Conservation (phyloP, 2,113 vertebrate species). For the Misgurnus mizolepis region DNA sequence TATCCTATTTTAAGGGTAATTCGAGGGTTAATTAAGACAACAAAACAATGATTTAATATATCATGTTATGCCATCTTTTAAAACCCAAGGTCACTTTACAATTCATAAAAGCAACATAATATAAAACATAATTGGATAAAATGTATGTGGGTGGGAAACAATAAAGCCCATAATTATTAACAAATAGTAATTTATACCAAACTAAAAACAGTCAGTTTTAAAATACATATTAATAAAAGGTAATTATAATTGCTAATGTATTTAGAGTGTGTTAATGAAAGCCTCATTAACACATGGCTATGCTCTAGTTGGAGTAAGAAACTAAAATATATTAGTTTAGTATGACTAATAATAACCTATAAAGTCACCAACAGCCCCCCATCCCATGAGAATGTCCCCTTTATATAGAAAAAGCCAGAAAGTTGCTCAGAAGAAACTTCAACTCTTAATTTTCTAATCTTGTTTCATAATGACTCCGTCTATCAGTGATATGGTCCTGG, state of each 20-base stretch:
- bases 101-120: too few species aligned
- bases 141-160: background rate
- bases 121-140: background rate
- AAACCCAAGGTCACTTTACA: too few species aligned
- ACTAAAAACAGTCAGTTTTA: background rate
- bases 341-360: background rate
- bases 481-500: constrained; percentile 45
- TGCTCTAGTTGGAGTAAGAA: background rate
- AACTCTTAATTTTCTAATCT: constrained; percentile 55
- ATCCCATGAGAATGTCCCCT: background rate
- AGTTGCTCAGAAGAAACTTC: constrained; percentile 56
- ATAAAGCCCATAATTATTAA: background rate
- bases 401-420: constrained; percentile 40
- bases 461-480: constrained; percentile 61
- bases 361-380: background rate
- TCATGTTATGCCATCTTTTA: too few species aligned
- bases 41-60: too few species aligned
- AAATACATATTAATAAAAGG: background rate
- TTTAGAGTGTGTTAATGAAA: too few species aligned
- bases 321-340: background rate
- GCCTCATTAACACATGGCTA: too few species aligned
- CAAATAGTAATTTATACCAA: background rate
- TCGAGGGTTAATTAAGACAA: too few species aligned
- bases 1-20: too few species aligned
- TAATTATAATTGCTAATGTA: background rate